Base-by-base conservation (phyloP, 2,113 vertebrate genomes). In the Eonycteris spelaea region DNA sequence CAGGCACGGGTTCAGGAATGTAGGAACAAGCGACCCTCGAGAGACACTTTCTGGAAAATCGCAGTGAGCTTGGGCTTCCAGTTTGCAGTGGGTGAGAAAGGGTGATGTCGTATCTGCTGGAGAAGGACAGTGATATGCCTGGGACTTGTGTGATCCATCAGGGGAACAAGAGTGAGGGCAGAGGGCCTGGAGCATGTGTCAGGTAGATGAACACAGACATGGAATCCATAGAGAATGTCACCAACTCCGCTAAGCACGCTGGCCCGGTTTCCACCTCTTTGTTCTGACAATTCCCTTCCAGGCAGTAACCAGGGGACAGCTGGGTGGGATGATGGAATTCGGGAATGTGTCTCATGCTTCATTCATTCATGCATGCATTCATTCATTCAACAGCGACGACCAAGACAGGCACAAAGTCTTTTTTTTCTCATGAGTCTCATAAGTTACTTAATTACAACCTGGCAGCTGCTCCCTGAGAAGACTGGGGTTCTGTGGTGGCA, bases 351-450 rank as follows among this genome's bases (percentile, higher is more conserved):
- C 71, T 68, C 45, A 19, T 18, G 7, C 28, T 63, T 63, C 71
- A 45, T 26, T 43, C 45, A n/a, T 33, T 0, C 30, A 30, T 1
- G 2, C 28, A 16, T 59, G 0, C n/a, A 5, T 0, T 6, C 43
- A 15, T 45, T 73, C 53, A 75, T 8, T 68, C n/a, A 24, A 53
- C 51, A 6, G 24, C 5, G 1, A 68, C 1, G 12, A 61, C 45
- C 16, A 15, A 67, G 28, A 30, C 40, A 48, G 63, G n/a, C 26
- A 11, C 12, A 14, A 24, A 55, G 21, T 15, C 48, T 53, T 63
- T 79, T 43, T 63, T 79, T 43, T 65, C 30, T 40, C 61, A 2
- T 0, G 22, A 35, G 75, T 57, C 28, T 33, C 30, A 8, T 0
- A 7, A 67, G 51, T 57, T 13, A 6, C 22, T 61, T 13, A 6